A percentile compares a stretch with the other conserved stretches of the same genome.
These are phyloP conservation scores for Neocloeon triangulifer DNA, from an alignment of 1,140 invertebrate species.

Conservation along the genomic window DNA sequence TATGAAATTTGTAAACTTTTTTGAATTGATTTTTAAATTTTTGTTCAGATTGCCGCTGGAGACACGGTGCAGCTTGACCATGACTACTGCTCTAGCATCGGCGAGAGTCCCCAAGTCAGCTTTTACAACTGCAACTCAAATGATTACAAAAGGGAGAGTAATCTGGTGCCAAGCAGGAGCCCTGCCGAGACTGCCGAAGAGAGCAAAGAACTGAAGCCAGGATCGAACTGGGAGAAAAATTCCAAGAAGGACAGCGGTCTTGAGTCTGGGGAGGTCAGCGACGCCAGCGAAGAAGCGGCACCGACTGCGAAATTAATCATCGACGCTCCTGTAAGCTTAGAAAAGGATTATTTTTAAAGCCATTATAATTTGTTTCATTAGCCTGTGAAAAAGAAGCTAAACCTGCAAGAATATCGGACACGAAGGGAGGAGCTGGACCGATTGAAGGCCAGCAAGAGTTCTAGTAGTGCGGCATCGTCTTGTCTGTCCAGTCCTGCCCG, in stretches of 20 bases:
- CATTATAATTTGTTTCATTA: no score
- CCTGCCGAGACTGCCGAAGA: no score
- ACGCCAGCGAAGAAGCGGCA: constrained; percentile 15
- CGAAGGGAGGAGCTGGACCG: constrained; percentile 15
- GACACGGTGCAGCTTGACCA: constrained; percentile 22
- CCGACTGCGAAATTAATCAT: no score
- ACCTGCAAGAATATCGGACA: constrained; percentile 23
- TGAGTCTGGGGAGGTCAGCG: constrained; percentile 19
- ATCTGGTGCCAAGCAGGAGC: no score
- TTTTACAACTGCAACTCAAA: no score
- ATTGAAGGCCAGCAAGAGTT: constrained; percentile 3
- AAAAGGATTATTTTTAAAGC: no score
- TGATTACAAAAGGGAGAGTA: constrained; percentile 6
- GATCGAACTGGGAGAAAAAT: constrained; percentile 9
- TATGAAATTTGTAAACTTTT: no score
- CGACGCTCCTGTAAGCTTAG: no score
- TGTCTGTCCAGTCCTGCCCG: not conserved
- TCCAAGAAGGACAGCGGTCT: constrained; percentile 20
- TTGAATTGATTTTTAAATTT: not conserved
- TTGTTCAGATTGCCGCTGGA: constrained; percentile 7
- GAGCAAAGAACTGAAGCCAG: no score
- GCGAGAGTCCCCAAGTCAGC: constrained; percentile 5
- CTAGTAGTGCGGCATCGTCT: no score
- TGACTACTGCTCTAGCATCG: constrained; percentile 19
- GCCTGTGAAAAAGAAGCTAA: constrained; percentile 19